Base-by-base conservation (phyloP, 2,113 vertebrate species). In the Erinaceus europaeus region DNA sequence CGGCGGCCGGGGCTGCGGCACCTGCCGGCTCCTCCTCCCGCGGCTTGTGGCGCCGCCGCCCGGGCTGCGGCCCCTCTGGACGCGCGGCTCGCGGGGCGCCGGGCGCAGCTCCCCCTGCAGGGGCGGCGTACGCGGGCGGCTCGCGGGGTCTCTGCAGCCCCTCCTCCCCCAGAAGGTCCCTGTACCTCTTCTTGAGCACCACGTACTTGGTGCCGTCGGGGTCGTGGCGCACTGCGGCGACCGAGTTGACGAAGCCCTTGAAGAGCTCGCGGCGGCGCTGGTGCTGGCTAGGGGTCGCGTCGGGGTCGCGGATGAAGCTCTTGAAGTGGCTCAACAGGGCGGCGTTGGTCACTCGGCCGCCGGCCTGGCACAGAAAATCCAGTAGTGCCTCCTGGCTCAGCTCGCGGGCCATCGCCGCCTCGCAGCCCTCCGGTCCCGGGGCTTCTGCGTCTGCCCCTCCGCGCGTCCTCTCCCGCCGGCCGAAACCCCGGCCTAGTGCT, bases 231-330 rank as follows among this genome's bases (percentile, higher is more conserved):
- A 99, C 98, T 40, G 98, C 98, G 20, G 99, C 99, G 94, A 99
- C 94, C 0, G 98, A 95, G 95, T 99, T 99, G 61, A 99, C 98
- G 40, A 97, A 98, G 93, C 94, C 97, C 90, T 99, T 99, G 92
- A 99, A 99, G 46, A 95, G 94, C 44, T 99, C 98, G 25, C 99
- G 97, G 96, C 98, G 98, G 53, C 91, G 96, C 79, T 93, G 95
- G 59, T 92, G 96, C 95, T 98, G 95, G 75, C 89, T 92, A 9
- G 97, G 95, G 7, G 97, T 82, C 21, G 95, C 95, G 57, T 93
- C 91, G 50, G 97, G 96, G 94, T 98, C 97, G 25, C 98, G 97
- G 32, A 99, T 92, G 52, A 98, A 99, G 59, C 34, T 3, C 62
- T 73, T 95, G 94, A 98, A 99, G 97, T 99, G 98, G 2, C 84